Conservation (phyloP, 2,888 invertebrate species). For the Leptodirus hochenwartii region DNA sequence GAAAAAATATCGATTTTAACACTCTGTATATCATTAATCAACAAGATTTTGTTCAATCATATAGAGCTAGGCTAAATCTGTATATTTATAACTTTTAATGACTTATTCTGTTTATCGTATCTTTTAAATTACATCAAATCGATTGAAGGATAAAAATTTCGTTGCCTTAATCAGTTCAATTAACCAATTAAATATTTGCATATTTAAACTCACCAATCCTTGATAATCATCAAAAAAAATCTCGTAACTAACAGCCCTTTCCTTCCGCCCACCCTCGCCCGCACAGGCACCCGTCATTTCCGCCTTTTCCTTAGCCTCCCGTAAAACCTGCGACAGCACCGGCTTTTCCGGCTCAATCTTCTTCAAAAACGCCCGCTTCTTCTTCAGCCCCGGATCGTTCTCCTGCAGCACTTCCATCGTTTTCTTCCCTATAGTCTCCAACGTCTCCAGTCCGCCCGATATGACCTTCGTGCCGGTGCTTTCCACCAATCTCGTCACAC, state of each 20-base stretch:
- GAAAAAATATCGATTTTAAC: no score
- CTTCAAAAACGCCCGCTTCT: conserved; percentile 50
- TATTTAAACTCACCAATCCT: conserved; percentile 68
- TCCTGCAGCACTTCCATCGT: conserved; percentile 88
- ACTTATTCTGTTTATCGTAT: no score
- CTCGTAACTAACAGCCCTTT: conserved; percentile 48
- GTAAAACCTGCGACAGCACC: conserved; percentile 40
- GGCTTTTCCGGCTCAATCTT: conserved; percentile 40
- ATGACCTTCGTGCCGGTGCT: conserved; percentile 43
- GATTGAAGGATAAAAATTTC: no score
- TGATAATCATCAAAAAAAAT: conserved; percentile 74
- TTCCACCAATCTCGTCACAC: conserved; percentile 48
- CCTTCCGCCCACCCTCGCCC: conserved; percentile 29
- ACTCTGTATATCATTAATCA: no score
- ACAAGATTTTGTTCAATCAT: no score
- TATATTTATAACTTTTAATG: no score
- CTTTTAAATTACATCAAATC: no score
- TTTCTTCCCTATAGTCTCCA: conserved; percentile 87
- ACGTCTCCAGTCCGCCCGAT: conserved; percentile 64
- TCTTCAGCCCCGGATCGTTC: conserved; percentile 75
- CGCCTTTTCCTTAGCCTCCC: conserved; percentile 54
- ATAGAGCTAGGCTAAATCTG: no score
- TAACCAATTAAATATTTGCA: no score
- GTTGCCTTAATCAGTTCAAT: no score
- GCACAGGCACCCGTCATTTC: conserved; percentile 38